Conservation (phyloP, 1,140 invertebrate species). For the Cecropterus lyciades region DNA sequence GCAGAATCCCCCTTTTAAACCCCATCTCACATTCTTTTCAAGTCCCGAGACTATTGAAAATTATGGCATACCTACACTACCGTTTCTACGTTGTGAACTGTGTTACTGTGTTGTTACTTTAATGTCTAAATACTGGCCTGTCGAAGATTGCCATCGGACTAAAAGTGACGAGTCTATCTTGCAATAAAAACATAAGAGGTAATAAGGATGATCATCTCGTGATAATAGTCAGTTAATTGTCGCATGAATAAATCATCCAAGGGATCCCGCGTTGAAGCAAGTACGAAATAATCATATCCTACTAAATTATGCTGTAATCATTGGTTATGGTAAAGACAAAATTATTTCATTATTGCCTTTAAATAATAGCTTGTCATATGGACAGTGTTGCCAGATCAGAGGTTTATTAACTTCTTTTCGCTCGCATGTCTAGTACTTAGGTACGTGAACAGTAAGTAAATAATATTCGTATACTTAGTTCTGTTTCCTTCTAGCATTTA, state of each 20-base stretch:
- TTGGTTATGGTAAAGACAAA: conserved; percentile 21
- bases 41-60: too few species aligned
- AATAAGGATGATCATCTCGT: conserved; percentile 23
- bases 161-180: conserved; percentile 23
- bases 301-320: conserved; percentile 24
- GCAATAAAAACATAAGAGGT: conserved; percentile 8
- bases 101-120: conserved; percentile 9
- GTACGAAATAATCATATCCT: conserved; percentile 24
- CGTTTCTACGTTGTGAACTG: background rate
- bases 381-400: conserved; percentile 3
- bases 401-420: background rate
- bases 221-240: conserved; percentile 32
- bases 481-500: too few species aligned
- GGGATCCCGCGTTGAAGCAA: conserved; percentile 13
- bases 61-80: too few species aligned
- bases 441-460: too few species aligned
- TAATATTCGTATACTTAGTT: too few species aligned
- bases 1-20: too few species aligned
- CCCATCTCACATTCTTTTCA: too few species aligned
- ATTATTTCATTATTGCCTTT: conserved; percentile 21
- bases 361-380: background rate
- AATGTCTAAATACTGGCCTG: conserved; percentile 15
- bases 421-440: background rate
- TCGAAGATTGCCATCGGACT: conserved; percentile 18
- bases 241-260: conserved; percentile 31